phyloP scores from a whole-genome alignment of 2,113 vertebrate genomes.

The Ciconia maguari region DNA sequence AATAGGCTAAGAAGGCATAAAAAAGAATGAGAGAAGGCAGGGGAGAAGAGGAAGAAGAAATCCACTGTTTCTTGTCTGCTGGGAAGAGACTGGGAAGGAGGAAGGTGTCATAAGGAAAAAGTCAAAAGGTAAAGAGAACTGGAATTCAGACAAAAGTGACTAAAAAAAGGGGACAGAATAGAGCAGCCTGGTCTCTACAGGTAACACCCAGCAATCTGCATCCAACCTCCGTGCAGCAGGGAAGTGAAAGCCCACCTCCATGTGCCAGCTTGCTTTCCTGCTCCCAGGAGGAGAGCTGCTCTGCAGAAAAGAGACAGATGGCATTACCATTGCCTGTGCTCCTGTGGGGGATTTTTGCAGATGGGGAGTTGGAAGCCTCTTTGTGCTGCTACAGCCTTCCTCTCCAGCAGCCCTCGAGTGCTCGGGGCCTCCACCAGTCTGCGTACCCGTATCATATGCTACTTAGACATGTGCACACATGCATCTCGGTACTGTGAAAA shows the following conservation, averaged over 20 bases:
- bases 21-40: background rate
- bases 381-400: conserved; percentile 28
- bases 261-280: conserved; percentile 5
- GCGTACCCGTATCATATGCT: fast-evolving
- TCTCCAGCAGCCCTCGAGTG: background rate
- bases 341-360: conserved; percentile 54
- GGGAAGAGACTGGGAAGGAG: background rate
- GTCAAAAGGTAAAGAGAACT: background rate
- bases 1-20: background rate
- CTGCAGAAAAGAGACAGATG: conserved; percentile 28
- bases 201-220: background rate
- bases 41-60: background rate
- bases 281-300: conserved; percentile 2
- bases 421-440: background rate
- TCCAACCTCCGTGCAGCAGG: background rate
- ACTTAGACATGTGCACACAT: background rate
- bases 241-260: conserved; percentile 4
- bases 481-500: background rate
- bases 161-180: background rate
- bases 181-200: background rate
- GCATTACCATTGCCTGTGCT: conserved; percentile 2
- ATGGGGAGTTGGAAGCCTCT: conserved; percentile 49
- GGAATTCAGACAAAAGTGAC: background rate
- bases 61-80: background rate
- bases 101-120: background rate